Evolutionary conservation across 1,140 invertebrate genomes (phyloP).

Genomic region (Papilio polytes): DNA sequence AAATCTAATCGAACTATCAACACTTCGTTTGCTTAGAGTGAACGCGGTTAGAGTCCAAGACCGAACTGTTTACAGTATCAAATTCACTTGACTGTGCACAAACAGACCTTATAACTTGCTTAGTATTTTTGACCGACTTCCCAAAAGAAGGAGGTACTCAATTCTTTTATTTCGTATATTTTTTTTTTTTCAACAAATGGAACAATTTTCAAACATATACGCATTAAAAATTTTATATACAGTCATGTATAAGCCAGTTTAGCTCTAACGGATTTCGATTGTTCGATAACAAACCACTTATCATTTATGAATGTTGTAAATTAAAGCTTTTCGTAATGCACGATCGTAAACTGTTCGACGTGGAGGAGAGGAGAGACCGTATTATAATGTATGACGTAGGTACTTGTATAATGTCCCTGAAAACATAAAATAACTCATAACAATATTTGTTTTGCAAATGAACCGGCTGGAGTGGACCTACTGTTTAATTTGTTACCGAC

Average conservation of each 20-base stretch:
- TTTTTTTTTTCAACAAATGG: not conserved
- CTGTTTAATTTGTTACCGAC: too few relatives aligned
- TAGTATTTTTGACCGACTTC: too few relatives aligned
- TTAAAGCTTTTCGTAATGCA: not conserved
- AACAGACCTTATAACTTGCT: too few relatives aligned
- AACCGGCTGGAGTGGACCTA: too few relatives aligned
- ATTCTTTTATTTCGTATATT: too few relatives aligned
- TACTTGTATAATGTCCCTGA: not conserved
- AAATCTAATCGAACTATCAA: too few relatives aligned
- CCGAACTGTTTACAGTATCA: too few relatives aligned
- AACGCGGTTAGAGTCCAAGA: too few relatives aligned
- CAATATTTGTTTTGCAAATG: too few relatives aligned
- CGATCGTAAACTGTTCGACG: not conserved
- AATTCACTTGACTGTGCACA: too few relatives aligned
- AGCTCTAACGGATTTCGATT: not conserved
- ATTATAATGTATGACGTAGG: not conserved
- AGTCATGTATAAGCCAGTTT: not conserved
- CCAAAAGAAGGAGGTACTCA: too few relatives aligned
- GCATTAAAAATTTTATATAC: not conserved
- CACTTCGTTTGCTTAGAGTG: too few relatives aligned
- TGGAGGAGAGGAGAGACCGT: not conserved
- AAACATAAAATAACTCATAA: not conserved
- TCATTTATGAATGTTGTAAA: not conserved
- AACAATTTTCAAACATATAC: not conserved
- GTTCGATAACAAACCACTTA: not conserved